These are phyloP conservation scores for Pempheris klunzingeri DNA, from an alignment of 2,797 vertebrate species.

Conservation along the genomic window DNA sequence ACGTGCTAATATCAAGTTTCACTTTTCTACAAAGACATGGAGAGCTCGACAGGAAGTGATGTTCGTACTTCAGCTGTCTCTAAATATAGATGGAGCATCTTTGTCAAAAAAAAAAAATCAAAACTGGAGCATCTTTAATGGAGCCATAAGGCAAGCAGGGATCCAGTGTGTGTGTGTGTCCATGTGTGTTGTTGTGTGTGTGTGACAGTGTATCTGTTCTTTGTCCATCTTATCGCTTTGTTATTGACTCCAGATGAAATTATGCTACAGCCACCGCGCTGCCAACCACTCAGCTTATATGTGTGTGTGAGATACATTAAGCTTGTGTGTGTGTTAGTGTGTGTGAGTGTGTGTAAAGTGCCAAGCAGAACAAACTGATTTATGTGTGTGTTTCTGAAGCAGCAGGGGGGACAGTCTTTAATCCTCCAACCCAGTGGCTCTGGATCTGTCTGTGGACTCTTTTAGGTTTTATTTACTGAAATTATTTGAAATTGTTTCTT, in stretches of 20 bases:
- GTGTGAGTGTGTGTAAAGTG: conserved; percentile 12
- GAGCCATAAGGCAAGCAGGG: background rate
- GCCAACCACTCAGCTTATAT: conserved; percentile 42
- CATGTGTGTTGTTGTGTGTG: background rate
- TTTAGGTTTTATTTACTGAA: background rate
- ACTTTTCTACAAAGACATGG: background rate
- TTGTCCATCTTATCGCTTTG: conserved; percentile 57
- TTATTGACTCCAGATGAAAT: conserved; percentile 65
- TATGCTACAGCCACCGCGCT: conserved; percentile 52
- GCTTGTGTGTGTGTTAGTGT: background rate
- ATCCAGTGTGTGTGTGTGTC: conserved; percentile 9
- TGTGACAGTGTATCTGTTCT: conserved; percentile 50
- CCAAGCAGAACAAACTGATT: conserved; percentile 21
- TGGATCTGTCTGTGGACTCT: background rate
- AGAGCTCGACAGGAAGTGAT: conserved; percentile 47
- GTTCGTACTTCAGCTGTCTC: conserved; percentile 12
- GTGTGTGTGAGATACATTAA: conserved; percentile 10
- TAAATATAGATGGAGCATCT: conserved; percentile 44
- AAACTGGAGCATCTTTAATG: too few species aligned
- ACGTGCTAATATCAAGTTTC: background rate
- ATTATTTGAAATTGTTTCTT: conserved; percentile 9
- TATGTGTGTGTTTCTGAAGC: background rate
- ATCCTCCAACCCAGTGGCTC: conserved; percentile 1
- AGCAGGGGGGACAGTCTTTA: conserved; percentile 1
- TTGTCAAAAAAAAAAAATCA: too few species aligned